These are phyloP conservation scores for Ophioninae sp. DNA, from an alignment of 2,888 invertebrate species.

Conservation along the genomic window DNA sequence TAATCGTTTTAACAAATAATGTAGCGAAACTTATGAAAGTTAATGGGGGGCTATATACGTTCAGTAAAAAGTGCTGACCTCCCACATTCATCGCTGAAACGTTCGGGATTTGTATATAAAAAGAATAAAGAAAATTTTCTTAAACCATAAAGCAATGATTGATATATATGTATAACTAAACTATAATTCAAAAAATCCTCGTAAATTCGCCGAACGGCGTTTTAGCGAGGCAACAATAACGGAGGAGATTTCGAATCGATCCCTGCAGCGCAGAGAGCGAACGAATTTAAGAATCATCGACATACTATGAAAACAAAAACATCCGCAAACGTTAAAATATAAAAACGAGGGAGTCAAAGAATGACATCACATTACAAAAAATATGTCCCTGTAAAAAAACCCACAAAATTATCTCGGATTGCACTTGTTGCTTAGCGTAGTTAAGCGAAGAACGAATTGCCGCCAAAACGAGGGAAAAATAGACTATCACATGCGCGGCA, in stretches of 20 bases:
- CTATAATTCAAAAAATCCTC: constrained; percentile 9
- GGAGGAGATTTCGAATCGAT: constrained; percentile 23
- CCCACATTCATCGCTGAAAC: neutral
- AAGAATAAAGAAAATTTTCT: neutral
- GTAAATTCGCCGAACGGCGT: constrained; percentile 40
- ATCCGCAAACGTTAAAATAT: constrained; percentile 14
- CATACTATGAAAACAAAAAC: constrained; percentile 25
- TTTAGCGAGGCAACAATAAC: constrained; percentile 41
- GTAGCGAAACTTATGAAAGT: neutral
- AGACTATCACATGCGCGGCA: neutral
- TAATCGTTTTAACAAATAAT: neutral
- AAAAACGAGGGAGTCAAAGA: constrained; percentile 21
- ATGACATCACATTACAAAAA: neutral
- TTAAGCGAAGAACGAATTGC: neutral
- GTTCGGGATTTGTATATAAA: neutral
- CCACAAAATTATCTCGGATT: neutral
- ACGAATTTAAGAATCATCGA: constrained; percentile 17
- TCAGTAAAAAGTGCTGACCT: neutral
- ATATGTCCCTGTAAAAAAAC: neutral
- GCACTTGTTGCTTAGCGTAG: neutral
- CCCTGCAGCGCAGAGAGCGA: constrained; percentile 20
- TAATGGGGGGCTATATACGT: neutral
- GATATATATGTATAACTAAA: neutral
- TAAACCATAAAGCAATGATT: too few relatives aligned
- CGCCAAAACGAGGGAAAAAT: neutral